These are phyloP conservation scores for Cichlasoma orientale DNA, from an alignment of 2,797 vertebrate genomes.

Conservation along the genomic window DNA sequence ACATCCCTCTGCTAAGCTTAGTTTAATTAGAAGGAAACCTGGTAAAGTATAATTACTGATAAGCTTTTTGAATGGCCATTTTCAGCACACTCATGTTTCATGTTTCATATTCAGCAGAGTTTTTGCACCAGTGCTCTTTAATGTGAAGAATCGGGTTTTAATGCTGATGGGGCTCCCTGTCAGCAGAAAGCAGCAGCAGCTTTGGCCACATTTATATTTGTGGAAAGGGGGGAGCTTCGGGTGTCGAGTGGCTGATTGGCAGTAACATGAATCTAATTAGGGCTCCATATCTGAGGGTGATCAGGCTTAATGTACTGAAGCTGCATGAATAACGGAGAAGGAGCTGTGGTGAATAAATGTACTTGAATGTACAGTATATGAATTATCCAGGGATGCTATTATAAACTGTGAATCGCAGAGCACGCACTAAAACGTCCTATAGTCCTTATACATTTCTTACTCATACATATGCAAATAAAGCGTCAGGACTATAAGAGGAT, in stretches of 20 bases:
- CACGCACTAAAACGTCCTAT: background rate
- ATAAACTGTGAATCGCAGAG: background rate
- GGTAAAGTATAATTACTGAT: background rate
- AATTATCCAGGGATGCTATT: background rate
- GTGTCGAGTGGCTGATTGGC: constrained; percentile 10
- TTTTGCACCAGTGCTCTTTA: background rate
- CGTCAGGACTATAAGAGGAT: background rate
- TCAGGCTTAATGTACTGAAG: background rate
- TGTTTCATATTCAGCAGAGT: constrained; percentile 2
- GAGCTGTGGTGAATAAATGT: background rate
- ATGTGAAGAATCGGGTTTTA: background rate
- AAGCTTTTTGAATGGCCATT: background rate
- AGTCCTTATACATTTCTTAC: background rate
- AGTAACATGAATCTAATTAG: constrained; percentile 20
- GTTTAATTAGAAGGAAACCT: background rate
- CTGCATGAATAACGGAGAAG: constrained; percentile 24
- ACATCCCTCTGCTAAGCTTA: background rate
- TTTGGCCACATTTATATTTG: background rate
- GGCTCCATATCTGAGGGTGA: background rate
- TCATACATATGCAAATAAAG: background rate
- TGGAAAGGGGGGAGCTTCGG: constrained; percentile 1
- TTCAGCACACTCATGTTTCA: background rate
- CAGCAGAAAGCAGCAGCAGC: constrained; percentile 41
- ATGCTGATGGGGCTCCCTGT: constrained; percentile 30
- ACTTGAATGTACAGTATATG: background rate